Conservation (phyloP, 2,888 invertebrate species). For the Dolomedes plantarius region DNA sequence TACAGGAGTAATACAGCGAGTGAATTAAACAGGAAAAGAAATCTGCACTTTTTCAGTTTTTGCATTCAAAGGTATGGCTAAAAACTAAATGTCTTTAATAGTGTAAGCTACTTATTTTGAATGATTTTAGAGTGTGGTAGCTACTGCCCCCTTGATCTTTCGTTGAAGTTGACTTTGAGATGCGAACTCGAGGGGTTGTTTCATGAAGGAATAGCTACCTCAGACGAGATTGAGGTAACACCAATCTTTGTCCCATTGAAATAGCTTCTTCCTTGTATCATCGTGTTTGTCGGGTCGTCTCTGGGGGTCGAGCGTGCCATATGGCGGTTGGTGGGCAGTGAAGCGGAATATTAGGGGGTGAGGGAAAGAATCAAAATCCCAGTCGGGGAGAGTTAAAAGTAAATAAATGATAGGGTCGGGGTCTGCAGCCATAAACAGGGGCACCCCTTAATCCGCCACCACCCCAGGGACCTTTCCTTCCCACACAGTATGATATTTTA, state of each 20-base stretch:
- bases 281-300: constrained; percentile 18
- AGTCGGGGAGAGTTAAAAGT: constrained; percentile 52
- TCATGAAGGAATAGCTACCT: no score
- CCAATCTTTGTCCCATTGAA: constrained; percentile 2
- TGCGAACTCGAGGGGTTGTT: no score
- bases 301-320: constrained; percentile 10
- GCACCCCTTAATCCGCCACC: constrained; percentile 57
- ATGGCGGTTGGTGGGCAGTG: constrained; percentile 51
- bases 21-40: no score
- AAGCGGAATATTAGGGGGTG: constrained; percentile 60
- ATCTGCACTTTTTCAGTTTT: no score
- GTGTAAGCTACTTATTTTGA: no score
- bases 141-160: no score
- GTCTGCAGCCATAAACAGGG: constrained; percentile 67
- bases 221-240: neutral
- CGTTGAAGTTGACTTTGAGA: no score
- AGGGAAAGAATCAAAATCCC: constrained; percentile 54
- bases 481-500: constrained; percentile 61
- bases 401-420: constrained; percentile 55
- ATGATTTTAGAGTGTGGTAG: no score
- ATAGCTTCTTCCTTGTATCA: neutral
- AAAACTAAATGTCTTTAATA: no score
- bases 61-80: no score
- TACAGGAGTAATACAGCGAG: no score
- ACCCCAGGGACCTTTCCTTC: constrained; percentile 39